Evolutionary conservation across 2,797 vertebrate species (phyloP).

Genomic region (Sebastes trivittatus): DNA sequence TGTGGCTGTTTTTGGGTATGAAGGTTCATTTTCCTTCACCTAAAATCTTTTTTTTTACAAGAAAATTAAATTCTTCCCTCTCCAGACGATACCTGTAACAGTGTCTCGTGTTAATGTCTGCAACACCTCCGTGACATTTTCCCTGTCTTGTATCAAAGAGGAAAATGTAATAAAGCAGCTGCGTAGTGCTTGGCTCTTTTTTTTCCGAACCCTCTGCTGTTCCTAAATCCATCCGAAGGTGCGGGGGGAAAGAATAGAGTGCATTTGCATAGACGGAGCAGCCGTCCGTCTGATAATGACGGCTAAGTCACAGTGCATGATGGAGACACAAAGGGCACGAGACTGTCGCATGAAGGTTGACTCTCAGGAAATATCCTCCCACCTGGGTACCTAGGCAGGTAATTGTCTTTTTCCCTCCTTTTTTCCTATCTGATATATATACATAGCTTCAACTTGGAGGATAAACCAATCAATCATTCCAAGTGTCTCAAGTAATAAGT

Average conservation of each 20-base stretch:
- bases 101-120: not conserved
- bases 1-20: not conserved
- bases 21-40: not conserved
- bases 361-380: constrained; percentile 61
- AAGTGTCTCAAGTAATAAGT: constrained; percentile 73
- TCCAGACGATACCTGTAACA: not conserved
- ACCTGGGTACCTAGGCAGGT: constrained; percentile 45
- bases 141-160: not conserved
- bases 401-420: constrained; percentile 52
- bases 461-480: constrained; percentile 73
- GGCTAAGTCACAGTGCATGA: constrained; percentile 42
- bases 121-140: not conserved
- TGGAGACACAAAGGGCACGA: constrained; percentile 65
- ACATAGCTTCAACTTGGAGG: constrained; percentile 64
- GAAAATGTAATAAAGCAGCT: not conserved
- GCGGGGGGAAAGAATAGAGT: not conserved
- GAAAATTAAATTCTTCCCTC: not conserved
- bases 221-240: not conserved
- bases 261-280: constrained; percentile 41
- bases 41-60: not conserved
- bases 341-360: constrained; percentile 61
- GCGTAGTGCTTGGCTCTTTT: not conserved
- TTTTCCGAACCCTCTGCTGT: not conserved
- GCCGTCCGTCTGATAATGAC: constrained; percentile 39
- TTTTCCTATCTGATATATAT: constrained; percentile 48